Base-by-base conservation (phyloP, 2,113 vertebrate species). In the Pterocles orientalis region DNA sequence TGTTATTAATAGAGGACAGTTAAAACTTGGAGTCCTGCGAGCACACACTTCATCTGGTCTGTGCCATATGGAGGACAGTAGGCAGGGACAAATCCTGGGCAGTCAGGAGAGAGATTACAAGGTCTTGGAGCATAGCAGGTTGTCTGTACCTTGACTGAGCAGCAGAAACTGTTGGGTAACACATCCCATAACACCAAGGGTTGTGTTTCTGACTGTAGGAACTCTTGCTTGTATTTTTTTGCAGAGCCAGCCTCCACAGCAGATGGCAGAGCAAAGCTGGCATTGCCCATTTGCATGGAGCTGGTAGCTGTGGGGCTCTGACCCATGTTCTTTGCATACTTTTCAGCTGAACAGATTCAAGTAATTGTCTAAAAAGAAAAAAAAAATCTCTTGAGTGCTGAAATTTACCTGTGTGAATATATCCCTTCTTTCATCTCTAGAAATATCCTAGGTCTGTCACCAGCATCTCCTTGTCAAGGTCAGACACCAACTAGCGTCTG, bases 1-100 rank as follows among this genome's bases (percentile, higher is more conserved):
- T 88, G 48, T 94, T 94, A 95, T 96, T 96, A 96, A 86, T 86
- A 90, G 80, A 94, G 86, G 88, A 53, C 86, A 91, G 86, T 78
- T 91, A 93, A 88, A 96, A 86, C 34, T 83, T 88, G 70, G 64
- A 92, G 71, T 88, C 76, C 82, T 88, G 69, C 70, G 88, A 88
- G 31, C 48, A 58, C 41, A 47, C 5, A 16, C 17, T 83, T 86
- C 36, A 62, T 68, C 69, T 88, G 66, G 20, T 73, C 56, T 70
- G 34, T 68, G 61, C 48, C 64, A 51, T 78, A 53, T 45, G 65
- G 80, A 88, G 41, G 39, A 10, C 4, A 4, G 41, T 41, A 69
- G 51, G 41, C 28, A 88, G 47, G n/a, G 39, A 60, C 14, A 18
- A 24, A 45, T 60, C 51, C 47, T 81, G 72, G 61, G 51, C 76